Evolutionary conservation across 1,140 invertebrate genomes (phyloP).

Genomic region (Temnothorax nylanderi): DNA sequence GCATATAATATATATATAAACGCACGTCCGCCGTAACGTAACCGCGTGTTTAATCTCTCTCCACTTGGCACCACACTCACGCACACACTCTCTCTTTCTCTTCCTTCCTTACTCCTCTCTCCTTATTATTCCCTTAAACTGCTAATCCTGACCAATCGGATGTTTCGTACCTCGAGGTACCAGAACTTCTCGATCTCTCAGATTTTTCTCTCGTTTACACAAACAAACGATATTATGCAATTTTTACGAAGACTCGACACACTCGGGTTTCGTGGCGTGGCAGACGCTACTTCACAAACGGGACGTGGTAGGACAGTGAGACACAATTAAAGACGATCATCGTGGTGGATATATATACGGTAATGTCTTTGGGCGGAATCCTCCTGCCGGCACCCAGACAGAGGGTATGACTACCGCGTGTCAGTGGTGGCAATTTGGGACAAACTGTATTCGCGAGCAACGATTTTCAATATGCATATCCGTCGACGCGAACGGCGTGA

Average conservation of each 20-base stretch:
- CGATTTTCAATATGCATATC: conserved; percentile 23
- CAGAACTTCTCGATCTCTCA: conserved; percentile 4
- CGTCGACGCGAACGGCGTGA: not conserved
- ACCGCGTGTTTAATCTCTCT: conserved; percentile 52
- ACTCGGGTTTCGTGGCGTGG: conserved; percentile 16
- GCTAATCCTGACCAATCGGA: conserved; percentile 27
- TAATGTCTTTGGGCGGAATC: conserved; percentile 30
- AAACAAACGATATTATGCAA: conserved; percentile 68
- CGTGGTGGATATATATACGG: conserved; percentile 39
- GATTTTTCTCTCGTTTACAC: conserved; percentile 21
- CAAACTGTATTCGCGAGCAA: conserved; percentile 32
- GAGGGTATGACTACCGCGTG: not conserved
- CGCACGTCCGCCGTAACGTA: conserved; percentile 61
- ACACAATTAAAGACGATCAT: conserved; percentile 60
- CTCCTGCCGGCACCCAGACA: not conserved
- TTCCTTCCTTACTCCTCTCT: not conserved
- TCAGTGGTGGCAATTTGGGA: not conserved
- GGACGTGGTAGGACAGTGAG: conserved; percentile 41
- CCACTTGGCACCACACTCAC: conserved; percentile 55
- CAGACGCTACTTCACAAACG: conserved; percentile 64
- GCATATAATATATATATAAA: conserved; percentile 31
- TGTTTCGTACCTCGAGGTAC: conserved; percentile 10
- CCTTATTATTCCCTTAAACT: conserved; percentile 23
- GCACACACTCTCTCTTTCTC: conserved; percentile 45
- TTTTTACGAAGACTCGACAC: conserved; percentile 68